Evolutionary conservation across 2,113 vertebrate genomes (phyloP).

Genomic region (Heloderma charlesbogerti): DNA sequence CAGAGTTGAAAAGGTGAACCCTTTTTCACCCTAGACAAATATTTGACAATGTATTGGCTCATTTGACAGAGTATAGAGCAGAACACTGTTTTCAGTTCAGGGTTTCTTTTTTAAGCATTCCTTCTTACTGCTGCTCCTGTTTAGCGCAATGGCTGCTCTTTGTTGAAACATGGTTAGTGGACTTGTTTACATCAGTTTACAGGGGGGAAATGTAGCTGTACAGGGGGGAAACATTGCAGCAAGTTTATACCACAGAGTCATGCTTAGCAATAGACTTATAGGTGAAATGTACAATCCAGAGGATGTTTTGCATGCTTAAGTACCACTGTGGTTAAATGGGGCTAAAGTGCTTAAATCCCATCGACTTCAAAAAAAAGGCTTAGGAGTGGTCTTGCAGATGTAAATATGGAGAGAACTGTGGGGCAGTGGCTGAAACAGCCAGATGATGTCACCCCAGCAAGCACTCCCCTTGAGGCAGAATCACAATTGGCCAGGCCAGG

Average conservation of each 20-base stretch:
- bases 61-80: not conserved
- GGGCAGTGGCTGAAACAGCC: not conserved
- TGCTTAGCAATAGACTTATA: not conserved
- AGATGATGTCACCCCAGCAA: not conserved
- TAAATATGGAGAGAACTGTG: not conserved
- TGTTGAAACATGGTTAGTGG: not conserved
- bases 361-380: too few species aligned
- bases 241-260: not conserved
- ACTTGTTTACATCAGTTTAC: not conserved
- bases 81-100: not conserved
- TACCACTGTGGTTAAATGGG: not conserved
- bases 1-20: not conserved
- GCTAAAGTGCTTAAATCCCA: not conserved
- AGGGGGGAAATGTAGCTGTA: not conserved
- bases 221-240: not conserved
- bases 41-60: not conserved
- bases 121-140: not conserved
- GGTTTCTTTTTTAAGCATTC: not conserved
- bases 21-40: not conserved
- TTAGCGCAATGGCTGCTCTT: not conserved
- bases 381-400: not conserved
- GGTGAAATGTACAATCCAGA: not conserved
- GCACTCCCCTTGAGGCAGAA: not conserved
- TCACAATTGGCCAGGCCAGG: not conserved
- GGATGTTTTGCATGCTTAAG: not conserved